These are phyloP conservation scores for Oncorhynchus nerka DNA, from an alignment of 2,113 vertebrate species.

Conservation along the genomic window DNA sequence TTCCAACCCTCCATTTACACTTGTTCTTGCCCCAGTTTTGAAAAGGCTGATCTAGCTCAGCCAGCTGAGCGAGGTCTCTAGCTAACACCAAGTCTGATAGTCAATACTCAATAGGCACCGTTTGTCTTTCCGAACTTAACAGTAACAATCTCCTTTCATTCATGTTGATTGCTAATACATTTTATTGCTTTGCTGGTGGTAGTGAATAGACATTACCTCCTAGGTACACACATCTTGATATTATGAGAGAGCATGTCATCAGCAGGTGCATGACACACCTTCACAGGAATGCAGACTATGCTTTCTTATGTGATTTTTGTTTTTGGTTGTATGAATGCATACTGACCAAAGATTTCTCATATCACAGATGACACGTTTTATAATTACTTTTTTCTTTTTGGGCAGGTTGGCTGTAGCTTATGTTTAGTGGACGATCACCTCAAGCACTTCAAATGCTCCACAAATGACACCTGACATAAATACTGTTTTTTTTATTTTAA, in stretches of 20 bases:
- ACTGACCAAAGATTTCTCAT: too few relatives aligned
- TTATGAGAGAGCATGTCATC: background rate
- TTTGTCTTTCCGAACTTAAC: background rate
- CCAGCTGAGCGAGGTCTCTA: background rate
- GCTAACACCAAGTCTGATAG: background rate
- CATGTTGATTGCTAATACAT: background rate
- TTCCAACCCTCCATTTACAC: background rate
- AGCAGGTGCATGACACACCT: slow-evolving; percentile 16
- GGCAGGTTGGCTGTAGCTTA: too few relatives aligned
- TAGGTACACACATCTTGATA: too few relatives aligned
- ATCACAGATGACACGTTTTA: background rate
- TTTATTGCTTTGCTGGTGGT: background rate
- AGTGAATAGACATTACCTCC: background rate
- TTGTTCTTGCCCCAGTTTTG: background rate
- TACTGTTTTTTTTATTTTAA: too few relatives aligned
- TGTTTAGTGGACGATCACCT: too few relatives aligned
- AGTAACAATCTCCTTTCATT: background rate
- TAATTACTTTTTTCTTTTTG: background rate
- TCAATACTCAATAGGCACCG: background rate
- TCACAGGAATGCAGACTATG: background rate
- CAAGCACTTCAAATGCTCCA: too few relatives aligned
- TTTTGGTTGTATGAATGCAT: too few relatives aligned
- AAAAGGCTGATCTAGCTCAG: background rate
- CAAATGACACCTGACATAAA: too few relatives aligned
- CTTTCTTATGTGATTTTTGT: too few relatives aligned